Conservation (phyloP, 1,140 invertebrate species). For the Drosophila busckii region DNA sequence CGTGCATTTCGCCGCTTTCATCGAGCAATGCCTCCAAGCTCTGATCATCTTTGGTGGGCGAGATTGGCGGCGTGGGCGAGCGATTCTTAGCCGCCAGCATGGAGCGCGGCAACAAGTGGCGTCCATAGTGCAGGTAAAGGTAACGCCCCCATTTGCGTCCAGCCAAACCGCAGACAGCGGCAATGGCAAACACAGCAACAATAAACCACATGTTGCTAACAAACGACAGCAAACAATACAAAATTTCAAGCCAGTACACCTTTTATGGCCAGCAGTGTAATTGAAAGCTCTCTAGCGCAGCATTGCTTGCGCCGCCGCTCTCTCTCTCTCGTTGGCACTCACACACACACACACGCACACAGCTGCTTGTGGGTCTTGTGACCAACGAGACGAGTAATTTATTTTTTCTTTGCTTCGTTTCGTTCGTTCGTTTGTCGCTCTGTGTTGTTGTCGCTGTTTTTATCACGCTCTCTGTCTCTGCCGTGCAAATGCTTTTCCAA, state of each 20-base stretch:
- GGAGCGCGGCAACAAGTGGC: constrained; percentile 65
- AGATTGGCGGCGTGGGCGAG: constrained; percentile 67
- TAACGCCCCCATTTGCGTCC: constrained; percentile 73
- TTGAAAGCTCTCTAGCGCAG: constrained; percentile 36
- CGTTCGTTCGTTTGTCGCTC: constrained; percentile 26
- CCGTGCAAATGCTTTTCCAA: constrained; percentile 52
- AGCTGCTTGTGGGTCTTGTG: constrained; percentile 56
- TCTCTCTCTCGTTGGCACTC: constrained; percentile 1
- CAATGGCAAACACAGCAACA: constrained; percentile 45
- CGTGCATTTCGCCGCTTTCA: constrained; percentile 75
- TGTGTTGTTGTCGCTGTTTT: constrained; percentile 68
- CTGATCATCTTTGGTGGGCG: constrained; percentile 71
- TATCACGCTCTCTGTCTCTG: constrained; percentile 62
- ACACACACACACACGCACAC: constrained; percentile 14
- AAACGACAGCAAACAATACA: constrained; percentile 4
- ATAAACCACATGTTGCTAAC: constrained; percentile 71
- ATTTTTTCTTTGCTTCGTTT: constrained; percentile 34
- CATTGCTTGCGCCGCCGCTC: constrained; percentile 18
- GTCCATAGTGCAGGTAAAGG: constrained; percentile 71
- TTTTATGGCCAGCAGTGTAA: constrained; percentile 46
- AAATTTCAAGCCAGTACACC: constrained; percentile 24
- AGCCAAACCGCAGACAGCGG: constrained; percentile 50
- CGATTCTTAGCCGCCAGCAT: constrained; percentile 66
- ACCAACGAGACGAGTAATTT: constrained; percentile 53
- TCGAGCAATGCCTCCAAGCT: constrained; percentile 71